Conservation (phyloP, 2,113 vertebrate species). For the Menidia beryllina region DNA sequence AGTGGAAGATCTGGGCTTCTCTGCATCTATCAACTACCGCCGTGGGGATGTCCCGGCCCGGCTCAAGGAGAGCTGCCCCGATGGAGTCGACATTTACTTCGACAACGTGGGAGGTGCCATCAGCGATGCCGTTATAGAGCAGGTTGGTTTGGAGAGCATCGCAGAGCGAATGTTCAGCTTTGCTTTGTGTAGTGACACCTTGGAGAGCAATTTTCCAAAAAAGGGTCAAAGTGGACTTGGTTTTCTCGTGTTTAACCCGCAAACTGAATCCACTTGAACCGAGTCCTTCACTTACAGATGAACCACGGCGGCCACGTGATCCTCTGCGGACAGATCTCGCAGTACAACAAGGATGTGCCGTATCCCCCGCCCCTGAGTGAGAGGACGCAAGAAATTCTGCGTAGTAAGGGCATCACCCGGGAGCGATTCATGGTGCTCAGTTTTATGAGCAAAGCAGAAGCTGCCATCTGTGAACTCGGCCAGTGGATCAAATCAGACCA, state of each 20-base stretch:
- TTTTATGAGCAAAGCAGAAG: constrained; percentile 87
- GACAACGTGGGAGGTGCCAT: constrained; percentile 95
- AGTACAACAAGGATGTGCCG: constrained; percentile 95
- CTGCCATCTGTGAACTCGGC: constrained; percentile 86
- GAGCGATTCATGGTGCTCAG: constrained; percentile 91
- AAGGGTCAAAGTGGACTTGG: background rate
- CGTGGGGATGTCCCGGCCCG: constrained; percentile 78
- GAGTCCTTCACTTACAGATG: constrained; percentile 81
- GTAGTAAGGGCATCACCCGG: constrained; percentile 87
- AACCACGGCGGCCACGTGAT: constrained; percentile 89
- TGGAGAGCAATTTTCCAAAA: background rate
- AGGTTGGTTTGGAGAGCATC: constrained; percentile 60
- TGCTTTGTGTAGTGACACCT: background rate
- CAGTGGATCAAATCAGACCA: constrained; percentile 88
- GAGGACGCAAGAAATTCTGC: constrained; percentile 78
- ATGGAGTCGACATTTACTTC: constrained; percentile 93
- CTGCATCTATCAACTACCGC: constrained; percentile 91
- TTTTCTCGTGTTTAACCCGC: background rate
- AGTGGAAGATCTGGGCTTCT: constrained; percentile 89
- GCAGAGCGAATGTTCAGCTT: background rate
- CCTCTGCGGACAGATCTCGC: constrained; percentile 96
- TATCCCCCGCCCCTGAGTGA: constrained; percentile 90
- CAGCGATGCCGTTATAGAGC: constrained; percentile 88
- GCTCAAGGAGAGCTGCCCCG: constrained; percentile 86
- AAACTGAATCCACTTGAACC: background rate